Conservation (phyloP, 2,888 invertebrate genomes). For the Tinea trinotella region DNA sequence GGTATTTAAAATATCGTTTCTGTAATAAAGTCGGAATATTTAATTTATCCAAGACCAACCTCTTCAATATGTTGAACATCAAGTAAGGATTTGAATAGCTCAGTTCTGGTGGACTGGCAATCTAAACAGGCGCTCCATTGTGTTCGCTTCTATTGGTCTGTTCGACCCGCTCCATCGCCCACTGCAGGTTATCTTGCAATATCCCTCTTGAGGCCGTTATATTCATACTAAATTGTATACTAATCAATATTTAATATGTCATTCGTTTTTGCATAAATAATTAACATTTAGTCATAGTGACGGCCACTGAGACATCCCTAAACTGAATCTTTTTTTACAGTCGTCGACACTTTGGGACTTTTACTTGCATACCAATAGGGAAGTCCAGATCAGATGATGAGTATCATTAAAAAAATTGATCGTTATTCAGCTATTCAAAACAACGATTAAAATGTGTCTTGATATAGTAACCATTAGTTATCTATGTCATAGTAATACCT, state of each 20-base stretch:
- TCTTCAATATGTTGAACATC: neutral
- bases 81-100: neutral
- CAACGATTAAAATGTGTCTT: too few relatives aligned
- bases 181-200: conserved; percentile 10
- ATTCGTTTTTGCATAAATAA: too few relatives aligned
- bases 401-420: too few relatives aligned
- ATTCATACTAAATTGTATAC: neutral
- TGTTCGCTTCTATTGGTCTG: conserved; percentile 3
- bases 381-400: too few relatives aligned
- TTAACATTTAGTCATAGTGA: too few relatives aligned
- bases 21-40: neutral
- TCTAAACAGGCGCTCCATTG: conserved; percentile 1
- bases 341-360: too few relatives aligned
- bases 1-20: neutral
- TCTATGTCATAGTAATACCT: conserved; percentile 7
- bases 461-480: neutral
- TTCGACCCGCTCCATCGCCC: conserved; percentile 5
- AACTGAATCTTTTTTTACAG: too few relatives aligned
- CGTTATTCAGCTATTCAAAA: too few relatives aligned
- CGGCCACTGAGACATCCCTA: too few relatives aligned
- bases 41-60: neutral
- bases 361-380: too few relatives aligned
- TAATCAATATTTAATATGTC: too few relatives aligned
- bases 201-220: conserved; percentile 3
- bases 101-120: conserved; percentile 5